Evolutionary conservation across 1,140 invertebrate genomes (phyloP).

Genomic region (Leptinotarsa defecta): DNA sequence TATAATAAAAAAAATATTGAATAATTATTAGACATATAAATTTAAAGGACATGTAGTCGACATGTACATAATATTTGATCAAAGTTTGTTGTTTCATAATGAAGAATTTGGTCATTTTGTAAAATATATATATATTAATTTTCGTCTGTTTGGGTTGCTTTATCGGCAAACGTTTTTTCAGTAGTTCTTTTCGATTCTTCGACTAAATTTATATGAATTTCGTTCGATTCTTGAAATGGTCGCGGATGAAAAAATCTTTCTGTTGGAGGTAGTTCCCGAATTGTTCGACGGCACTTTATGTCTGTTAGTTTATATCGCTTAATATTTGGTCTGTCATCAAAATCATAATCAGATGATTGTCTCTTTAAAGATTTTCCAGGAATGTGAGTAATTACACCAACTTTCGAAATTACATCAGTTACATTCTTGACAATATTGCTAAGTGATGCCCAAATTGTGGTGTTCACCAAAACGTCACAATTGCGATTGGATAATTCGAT

Average conservation of each 20-base stretch:
- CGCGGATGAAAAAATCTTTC: background rate
- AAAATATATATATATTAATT: background rate
- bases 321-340: conserved; percentile 25
- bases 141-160: conserved; percentile 46
- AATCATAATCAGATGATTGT: conserved; percentile 21
- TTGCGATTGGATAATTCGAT: too few relatives aligned
- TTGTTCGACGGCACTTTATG: conserved; percentile 41
- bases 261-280: conserved; percentile 29
- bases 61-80: too few relatives aligned
- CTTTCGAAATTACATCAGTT: conserved; percentile 21
- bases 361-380: conserved; percentile 32
- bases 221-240: conserved; percentile 2
- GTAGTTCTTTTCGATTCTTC: conserved; percentile 29
- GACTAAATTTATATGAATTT: conserved; percentile 25
- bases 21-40: too few relatives aligned
- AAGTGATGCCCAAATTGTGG: conserved; percentile 38
- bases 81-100: too few relatives aligned
- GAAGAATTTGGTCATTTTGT: background rate
- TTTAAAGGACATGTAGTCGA: too few relatives aligned
- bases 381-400: background rate
- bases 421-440: conserved; percentile 41
- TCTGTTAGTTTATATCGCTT: conserved; percentile 48
- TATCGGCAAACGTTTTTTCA: conserved; percentile 33
- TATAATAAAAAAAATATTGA: too few relatives aligned
- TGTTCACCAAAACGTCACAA: too few relatives aligned